Evolutionary conservation across 2,888 invertebrate genomes (phyloP), one percentile per base, ranked within the genome.

Genomic region (Diplolepis rosae): DNA sequence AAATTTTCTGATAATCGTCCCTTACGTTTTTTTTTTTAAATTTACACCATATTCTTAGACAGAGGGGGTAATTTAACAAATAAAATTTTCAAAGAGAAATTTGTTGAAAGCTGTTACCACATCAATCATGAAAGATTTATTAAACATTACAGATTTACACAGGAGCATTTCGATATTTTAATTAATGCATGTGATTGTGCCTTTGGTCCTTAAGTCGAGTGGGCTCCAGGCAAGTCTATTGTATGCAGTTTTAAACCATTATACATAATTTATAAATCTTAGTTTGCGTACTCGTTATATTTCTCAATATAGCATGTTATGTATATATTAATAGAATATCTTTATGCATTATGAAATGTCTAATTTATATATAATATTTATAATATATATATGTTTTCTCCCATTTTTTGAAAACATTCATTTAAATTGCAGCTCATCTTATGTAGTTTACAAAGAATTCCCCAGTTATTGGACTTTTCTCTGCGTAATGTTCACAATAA

Each of bases 121-220:
- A 75, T 76, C 76, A 72, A 80, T 74, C 74, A 78, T 80, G 77
- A 77, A 75, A 77, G 75, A 79, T 80, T 80, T 75, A 80, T 79
- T 80, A 83, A 82, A 79, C 78, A 75, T 82, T 77, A 80, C 78
- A 77, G 77, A 81, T 80, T 76, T 83, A 82, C 77, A 82, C 82
- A 81, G 83, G 84, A 87, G 85, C 84, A 83, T 82, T 83, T 82
- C 79, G 82, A 83, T 87, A 82, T 81, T 84, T 85, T 82, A 85
- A 83, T 85, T 83, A 76, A 85, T 85, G 83, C 82, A 80, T 80
- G 82, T 87, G 88, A 85, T 87, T 87, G 86, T 87, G 88, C 87
- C 87, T 87, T 88, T 88, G 87, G 88, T 88, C 88, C 87, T 86
- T 86, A 83, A 83, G 83, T 88, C 84, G 84, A 82, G 79, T 87